phyloP scores from a whole-genome alignment of 2,888 invertebrate genomes.

The Xestobium rufovillosum region DNA sequence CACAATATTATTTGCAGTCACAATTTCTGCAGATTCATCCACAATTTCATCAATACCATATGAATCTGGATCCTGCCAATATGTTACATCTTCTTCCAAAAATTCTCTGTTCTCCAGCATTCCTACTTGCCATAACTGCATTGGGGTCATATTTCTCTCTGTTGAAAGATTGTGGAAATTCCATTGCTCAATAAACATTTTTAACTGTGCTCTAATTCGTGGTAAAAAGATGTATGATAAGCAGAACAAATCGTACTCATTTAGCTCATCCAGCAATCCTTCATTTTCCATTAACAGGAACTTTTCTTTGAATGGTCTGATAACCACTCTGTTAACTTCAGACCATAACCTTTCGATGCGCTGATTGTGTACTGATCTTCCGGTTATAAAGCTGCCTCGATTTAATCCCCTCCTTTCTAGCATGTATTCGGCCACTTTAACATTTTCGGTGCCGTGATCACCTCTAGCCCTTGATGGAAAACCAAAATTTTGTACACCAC shows the following conservation, averaged over 20 bases:
- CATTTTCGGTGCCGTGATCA: constrained; percentile 13
- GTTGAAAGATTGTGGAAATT: constrained; percentile 9
- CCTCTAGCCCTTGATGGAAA: constrained; percentile 13
- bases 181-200: constrained; percentile 11
- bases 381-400: constrained; percentile 14
- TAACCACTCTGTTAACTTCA: constrained; percentile 12
- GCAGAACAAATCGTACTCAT: constrained; percentile 11
- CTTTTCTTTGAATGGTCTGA: constrained; percentile 8
- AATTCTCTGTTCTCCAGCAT: constrained; percentile 1
- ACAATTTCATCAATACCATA: constrained; percentile 11
- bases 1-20: constrained; percentile 7
- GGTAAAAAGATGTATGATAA: constrained; percentile 8
- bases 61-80: constrained; percentile 7
- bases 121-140: constrained; percentile 8
- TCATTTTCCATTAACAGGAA: no score
- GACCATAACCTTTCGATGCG: constrained; percentile 14
- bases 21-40: no score
- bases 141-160: constrained; percentile 1
- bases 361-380: constrained; percentile 13
- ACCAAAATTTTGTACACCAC: constrained; percentile 9
- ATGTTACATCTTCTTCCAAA: constrained; percentile 4
- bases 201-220: constrained; percentile 6
- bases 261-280: constrained; percentile 9
- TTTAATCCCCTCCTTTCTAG: constrained; percentile 10
- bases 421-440: constrained; percentile 13